These are phyloP conservation scores for Camelus dromedarius DNA, from an alignment of 2,113 vertebrate species.

Conservation along the genomic window DNA sequence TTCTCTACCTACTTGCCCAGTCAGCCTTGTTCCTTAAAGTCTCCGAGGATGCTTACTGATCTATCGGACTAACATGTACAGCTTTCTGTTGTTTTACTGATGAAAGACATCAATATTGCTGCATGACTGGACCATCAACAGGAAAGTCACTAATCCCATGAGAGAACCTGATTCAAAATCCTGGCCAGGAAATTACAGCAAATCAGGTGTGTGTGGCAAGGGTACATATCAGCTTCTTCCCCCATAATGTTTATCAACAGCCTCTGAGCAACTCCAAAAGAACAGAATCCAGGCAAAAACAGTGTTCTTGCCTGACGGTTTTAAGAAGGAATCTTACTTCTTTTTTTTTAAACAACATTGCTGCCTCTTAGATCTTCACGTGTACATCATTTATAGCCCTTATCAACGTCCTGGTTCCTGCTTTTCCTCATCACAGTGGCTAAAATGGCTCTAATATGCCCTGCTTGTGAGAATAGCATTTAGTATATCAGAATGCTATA, in stretches of 20 bases:
- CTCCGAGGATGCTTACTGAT: not conserved
- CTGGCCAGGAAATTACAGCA: not conserved
- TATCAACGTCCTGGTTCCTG: not conserved
- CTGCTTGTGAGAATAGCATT: not conserved
- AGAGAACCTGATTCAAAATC: not conserved
- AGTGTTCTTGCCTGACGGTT: not conserved
- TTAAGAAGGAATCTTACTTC: rapidly evolving
- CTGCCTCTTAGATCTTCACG: not conserved
- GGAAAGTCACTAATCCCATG: not conserved
- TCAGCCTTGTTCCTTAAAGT: not conserved
- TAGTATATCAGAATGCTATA: not conserved
- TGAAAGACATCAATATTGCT: not conserved
- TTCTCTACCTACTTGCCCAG: too few relatives aligned
- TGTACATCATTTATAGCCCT: rapidly evolving
- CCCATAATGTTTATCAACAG: not conserved
- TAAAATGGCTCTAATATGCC: not conserved
- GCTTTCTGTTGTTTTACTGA: not conserved
- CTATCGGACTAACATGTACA: too few relatives aligned
- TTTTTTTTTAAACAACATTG: not conserved
- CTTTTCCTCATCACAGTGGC: not conserved
- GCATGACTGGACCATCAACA: not conserved
- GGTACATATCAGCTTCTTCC: not conserved
- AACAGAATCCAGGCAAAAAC: not conserved
- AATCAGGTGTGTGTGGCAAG: too few relatives aligned
- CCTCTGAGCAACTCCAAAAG: not conserved